Evolutionary conservation across 2,113 vertebrate genomes (phyloP), one percentile per base, ranked within the genome.

Genomic region (Pomatostomus ruficeps): DNA sequence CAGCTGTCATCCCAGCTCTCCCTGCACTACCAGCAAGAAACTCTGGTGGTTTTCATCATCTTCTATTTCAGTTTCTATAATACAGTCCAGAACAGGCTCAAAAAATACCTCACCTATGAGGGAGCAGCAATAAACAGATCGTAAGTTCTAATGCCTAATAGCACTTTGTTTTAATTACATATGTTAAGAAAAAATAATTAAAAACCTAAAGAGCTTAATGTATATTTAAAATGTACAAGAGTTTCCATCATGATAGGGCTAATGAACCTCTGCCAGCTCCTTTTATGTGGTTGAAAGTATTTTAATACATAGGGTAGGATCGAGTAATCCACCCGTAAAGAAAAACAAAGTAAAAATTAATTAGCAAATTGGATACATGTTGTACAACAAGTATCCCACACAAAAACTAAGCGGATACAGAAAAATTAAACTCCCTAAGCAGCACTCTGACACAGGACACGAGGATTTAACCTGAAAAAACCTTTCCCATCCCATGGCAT

Each of bases 211-310:
- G 40, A 45, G n/a, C 17, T 86, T 55, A 88, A 93, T 65, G 73
- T 80, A 48, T 90, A 93, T 90, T 83, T 85, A 74, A 96, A 83
- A 45, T 6, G 12, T 55, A 88, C 82, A 65, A 57, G 66, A 26
- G 33, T 66, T 95, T 95, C 71, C 94, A 77, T 67, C 78, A 59
- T 29, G 68, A 96, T 51, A 88, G 26, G 31, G 68, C 72, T 80
- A 91, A 90, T 86, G 91, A 94, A 86, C 40, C 21, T 75, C 77
- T 82, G 77, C 77, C 10, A 35, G 58, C 11, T 82, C 28, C 85
- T 91, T 97, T 96, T 8, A 95, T 92, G 95, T 91, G 93, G 93
- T 89, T 88, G 82, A 7, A 73, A 91, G 45, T 18, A 78, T 93
- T 96, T 77, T 88, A 83, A 94, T 73, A 88, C 38, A 87, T 22